Conservation (phyloP, 2,797 vertebrate genomes). For the Knipowitschia caucasica region DNA sequence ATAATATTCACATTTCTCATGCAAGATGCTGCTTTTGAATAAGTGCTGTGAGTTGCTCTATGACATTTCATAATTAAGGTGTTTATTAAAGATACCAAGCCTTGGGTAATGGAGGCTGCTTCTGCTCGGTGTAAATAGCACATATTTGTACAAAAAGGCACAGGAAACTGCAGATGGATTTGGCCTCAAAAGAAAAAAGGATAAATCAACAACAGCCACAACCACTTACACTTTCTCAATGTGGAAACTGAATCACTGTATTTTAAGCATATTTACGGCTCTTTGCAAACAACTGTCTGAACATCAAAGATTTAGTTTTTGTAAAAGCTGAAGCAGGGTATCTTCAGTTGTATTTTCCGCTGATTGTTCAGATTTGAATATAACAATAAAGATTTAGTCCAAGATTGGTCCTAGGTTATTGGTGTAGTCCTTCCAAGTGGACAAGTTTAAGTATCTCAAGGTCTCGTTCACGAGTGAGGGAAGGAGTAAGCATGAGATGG, state of each 20-base stretch:
- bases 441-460: too few species aligned
- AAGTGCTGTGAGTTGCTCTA: conserved; percentile 39
- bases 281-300: conserved; percentile 35
- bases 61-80: conserved; percentile 62
- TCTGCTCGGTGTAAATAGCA: conserved; percentile 55
- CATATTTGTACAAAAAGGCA: conserved; percentile 58
- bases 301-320: conserved; percentile 30
- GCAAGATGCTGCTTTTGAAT: conserved; percentile 35
- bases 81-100: conserved; percentile 63
- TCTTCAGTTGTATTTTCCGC: background rate
- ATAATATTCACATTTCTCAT: conserved; percentile 9
- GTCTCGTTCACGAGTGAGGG: too few species aligned
- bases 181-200: conserved; percentile 40
- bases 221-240: conserved; percentile 42
- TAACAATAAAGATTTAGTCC: background rate
- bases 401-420: background rate
- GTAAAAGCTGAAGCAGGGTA: conserved; percentile 12
- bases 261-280: conserved; percentile 39
- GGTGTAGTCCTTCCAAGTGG: too few species aligned
- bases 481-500: too few species aligned
- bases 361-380: background rate
- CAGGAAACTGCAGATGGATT: conserved; percentile 43
- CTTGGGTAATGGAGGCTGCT: conserved; percentile 34
- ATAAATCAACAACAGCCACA: conserved; percentile 58
- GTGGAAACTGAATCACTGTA: conserved; percentile 40